Percentiles rank a stretch among this genome's conserved stretches.
These are phyloP conservation scores for Blera fallax DNA, from an alignment of 2,888 invertebrate species.

Conservation along the genomic window DNA sequence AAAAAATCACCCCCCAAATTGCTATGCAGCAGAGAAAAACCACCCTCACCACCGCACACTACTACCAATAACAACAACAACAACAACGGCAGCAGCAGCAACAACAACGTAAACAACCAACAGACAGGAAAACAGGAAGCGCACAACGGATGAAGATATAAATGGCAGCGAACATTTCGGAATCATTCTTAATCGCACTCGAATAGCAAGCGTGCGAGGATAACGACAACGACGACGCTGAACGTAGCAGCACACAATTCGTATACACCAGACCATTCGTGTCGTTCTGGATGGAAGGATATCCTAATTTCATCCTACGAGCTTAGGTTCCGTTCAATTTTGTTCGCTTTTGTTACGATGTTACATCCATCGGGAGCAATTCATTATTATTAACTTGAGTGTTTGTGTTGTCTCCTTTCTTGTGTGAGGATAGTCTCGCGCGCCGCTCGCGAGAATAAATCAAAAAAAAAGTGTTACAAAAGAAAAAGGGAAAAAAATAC, in stretches of 20 bases:
- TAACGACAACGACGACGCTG: conserved; percentile 38
- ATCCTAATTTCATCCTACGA: conserved; percentile 66
- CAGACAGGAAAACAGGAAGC: conserved; percentile 69
- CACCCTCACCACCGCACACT: background rate
- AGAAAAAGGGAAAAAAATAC: conserved; percentile 2
- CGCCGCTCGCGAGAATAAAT: conserved; percentile 38
- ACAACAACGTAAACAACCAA: conserved; percentile 67
- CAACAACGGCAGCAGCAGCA: conserved; percentile 28
- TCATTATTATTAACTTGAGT: conserved; percentile 67
- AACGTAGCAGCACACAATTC: conserved; percentile 16
- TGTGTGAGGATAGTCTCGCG: no score
- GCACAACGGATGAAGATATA: conserved; percentile 71
- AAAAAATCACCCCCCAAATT: conserved; percentile 36
- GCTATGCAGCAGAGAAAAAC: conserved; percentile 15
- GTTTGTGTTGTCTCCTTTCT: conserved; percentile 35
- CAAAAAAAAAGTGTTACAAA: conserved; percentile 4
- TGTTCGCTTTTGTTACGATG: conserved; percentile 53
- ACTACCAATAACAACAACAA: conserved; percentile 2
- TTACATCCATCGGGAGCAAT: conserved; percentile 57
- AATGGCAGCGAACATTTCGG: conserved; percentile 67
- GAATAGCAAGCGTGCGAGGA: conserved; percentile 70
- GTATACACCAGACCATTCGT: conserved; percentile 56
- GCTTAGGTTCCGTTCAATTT: conserved; percentile 63
- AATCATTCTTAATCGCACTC: conserved; percentile 73
- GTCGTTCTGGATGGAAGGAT: conserved; percentile 70